Conservation (phyloP, 2,888 invertebrate species). For the Metallyticus violacea region DNA sequence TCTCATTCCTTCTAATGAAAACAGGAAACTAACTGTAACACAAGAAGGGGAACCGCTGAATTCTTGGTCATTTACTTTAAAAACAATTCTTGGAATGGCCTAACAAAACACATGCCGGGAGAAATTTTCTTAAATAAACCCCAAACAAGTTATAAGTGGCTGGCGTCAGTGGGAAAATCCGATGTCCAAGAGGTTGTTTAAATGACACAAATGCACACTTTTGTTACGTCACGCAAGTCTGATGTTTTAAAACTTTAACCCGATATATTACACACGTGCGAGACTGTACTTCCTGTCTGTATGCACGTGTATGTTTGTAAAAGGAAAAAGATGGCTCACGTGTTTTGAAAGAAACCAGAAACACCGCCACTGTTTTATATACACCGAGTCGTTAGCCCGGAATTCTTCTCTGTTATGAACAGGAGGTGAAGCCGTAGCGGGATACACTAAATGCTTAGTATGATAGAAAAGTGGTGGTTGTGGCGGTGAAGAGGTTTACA, state of each 20-base stretch:
- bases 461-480: too few species aligned
- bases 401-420: neutral
- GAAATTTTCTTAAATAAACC: neutral
- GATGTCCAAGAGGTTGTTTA: neutral
- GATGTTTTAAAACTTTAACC: neutral
- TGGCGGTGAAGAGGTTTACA: neutral
- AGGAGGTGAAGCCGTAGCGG: too few species aligned
- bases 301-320: neutral
- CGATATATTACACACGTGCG: neutral
- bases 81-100: neutral
- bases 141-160: neutral
- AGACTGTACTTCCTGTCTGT: neutral
- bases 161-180: neutral
- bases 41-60: neutral
- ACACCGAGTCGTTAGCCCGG: neutral
- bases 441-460: neutral
- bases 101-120: neutral
- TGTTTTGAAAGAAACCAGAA: neutral
- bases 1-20: neutral
- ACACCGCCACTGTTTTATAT: neutral
- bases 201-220: neutral
- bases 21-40: neutral
- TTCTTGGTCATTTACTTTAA: neutral
- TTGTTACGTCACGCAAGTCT: neutral
- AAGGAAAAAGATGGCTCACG: neutral